Percentiles rank a stretch among this genome's conserved stretches.
phyloP scores from a whole-genome alignment of 35 echinoderm and acorn worm species.

The Nesometra sesokonis region DNA sequence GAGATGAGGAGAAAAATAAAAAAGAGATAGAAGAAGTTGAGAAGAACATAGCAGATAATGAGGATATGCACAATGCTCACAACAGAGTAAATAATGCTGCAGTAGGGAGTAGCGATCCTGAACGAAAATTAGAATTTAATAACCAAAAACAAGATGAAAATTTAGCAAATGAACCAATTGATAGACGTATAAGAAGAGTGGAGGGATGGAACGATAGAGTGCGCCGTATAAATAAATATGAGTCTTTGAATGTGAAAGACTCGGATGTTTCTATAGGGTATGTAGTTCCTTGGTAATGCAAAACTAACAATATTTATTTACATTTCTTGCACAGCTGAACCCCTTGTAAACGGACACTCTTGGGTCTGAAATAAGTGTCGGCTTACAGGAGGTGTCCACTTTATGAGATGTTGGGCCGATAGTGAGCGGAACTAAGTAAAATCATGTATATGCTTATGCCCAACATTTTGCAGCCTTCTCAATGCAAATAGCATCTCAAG shows the following conservation, averaged over 20 bases:
- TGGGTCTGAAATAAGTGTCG: no score
- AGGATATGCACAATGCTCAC: neutral
- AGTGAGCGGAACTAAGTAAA: no score
- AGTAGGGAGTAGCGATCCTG: neutral
- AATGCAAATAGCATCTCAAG: no score
- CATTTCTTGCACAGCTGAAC: no score
- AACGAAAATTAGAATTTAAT: neutral
- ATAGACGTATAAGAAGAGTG: neutral
- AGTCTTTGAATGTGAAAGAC: neutral
- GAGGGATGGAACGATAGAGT: neutral
- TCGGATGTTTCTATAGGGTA: neutral
- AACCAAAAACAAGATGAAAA: neutral
- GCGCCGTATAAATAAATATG: neutral
- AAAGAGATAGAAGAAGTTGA: neutral
- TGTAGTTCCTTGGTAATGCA: no score
- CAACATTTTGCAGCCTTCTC: no score
- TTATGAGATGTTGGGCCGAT: no score
- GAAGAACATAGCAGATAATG: slow-evolving; percentile 25
- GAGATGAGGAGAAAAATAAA: neutral
- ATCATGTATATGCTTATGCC: no score
- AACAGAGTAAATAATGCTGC: neutral
- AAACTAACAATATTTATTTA: neutral
- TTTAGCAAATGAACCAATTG: neutral
- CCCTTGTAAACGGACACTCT: no score
- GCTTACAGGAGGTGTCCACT: no score